Evolutionary conservation across 2,113 vertebrate species (phyloP), one percentile per base, ranked within the genome.

Genomic region (Lepidothrix coronata): DNA sequence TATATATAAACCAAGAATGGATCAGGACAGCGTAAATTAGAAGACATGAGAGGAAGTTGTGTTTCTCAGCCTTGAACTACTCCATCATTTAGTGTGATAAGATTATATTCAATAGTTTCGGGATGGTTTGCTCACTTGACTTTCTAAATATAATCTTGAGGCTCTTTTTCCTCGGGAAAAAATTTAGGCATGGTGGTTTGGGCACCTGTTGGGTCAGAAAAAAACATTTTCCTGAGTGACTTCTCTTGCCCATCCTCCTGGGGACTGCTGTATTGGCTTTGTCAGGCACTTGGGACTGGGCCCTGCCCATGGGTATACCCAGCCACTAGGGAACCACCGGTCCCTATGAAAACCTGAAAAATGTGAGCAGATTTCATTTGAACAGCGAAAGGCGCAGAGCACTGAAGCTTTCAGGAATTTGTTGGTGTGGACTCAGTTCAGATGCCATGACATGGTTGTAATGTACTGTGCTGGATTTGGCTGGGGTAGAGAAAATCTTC

Each of bases 391-490:
- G 21, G 7, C 9, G 19, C 27, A 66, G 52, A 27, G 7, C 3
- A 14, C 28, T 27, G 61, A 43, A 33, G 4, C 16, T 39, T 55
- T 62, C 16, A 2, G 23, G 11, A 28, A 10, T n/a, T 67, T 72
- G 6, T 57, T 54, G 25, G 3, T 52, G 9, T 2, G 10, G 62
- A 22, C 1, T 6, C 0, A 0, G 44, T 52, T 68, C 35, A 11
- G 8, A 15, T 62, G n/a, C 10, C 2, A 4, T 27, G 57, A 27
- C 1, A 2, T 13, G 6, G 21, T 11, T 82, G 14, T 17, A 43
- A 35, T 6, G 21, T 22, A 19, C 9, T 31, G 21, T 48, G 6
- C 31, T 83, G 41, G 17, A 8, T 76, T 48, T 76, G 21, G 5
- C 30, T 82, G 30, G 20, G 8, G 16, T 35, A 35, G 30, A 41